Percentiles rank a stretch among this genome's conserved stretches.
Evolutionary conservation across 2,888 invertebrate genomes (phyloP).

Genomic region (Hirtodrosophila confusa): DNA sequence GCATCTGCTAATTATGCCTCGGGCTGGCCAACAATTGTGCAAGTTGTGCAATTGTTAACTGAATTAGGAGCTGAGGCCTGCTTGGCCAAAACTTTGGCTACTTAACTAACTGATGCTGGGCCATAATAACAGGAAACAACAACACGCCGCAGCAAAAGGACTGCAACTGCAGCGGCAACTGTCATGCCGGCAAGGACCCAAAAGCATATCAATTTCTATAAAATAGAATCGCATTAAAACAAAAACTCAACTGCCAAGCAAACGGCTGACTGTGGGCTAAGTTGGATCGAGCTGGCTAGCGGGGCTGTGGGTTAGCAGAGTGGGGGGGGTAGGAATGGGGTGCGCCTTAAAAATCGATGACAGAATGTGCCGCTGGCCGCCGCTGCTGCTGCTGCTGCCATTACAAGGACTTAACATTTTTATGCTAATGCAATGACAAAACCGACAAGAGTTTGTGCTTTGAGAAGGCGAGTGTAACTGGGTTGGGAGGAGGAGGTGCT

Average conservation of each 20-base stretch:
- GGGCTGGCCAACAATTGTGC: conserved; percentile 21
- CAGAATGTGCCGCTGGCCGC: conserved; percentile 37
- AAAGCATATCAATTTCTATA: conserved; percentile 45
- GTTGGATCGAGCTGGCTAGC: background rate
- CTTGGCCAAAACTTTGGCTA: conserved; percentile 36
- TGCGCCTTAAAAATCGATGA: conserved; percentile 52
- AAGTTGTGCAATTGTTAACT: conserved; percentile 43
- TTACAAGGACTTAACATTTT: conserved; percentile 64
- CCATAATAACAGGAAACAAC: conserved; percentile 5
- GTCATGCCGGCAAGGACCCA: conserved; percentile 25
- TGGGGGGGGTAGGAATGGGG: background rate
- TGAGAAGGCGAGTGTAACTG: background rate
- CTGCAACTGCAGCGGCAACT: conserved; percentile 16
- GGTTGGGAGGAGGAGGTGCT: background rate
- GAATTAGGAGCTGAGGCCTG: conserved; percentile 26
- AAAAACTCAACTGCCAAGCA: conserved; percentile 30
- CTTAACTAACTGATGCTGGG: conserved; percentile 45
- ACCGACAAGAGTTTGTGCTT: conserved; percentile 56
- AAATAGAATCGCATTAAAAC: conserved; percentile 49
- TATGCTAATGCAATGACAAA: conserved; percentile 68
- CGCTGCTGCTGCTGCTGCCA: conserved; percentile 35
- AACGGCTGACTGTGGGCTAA: conserved; percentile 9
- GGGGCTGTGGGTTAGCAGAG: no score
- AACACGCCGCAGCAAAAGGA: background rate
- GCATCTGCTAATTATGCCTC: conserved; percentile 7